Base-by-base conservation (phyloP, 2,888 invertebrate genomes). In the Idaea aversata region DNA sequence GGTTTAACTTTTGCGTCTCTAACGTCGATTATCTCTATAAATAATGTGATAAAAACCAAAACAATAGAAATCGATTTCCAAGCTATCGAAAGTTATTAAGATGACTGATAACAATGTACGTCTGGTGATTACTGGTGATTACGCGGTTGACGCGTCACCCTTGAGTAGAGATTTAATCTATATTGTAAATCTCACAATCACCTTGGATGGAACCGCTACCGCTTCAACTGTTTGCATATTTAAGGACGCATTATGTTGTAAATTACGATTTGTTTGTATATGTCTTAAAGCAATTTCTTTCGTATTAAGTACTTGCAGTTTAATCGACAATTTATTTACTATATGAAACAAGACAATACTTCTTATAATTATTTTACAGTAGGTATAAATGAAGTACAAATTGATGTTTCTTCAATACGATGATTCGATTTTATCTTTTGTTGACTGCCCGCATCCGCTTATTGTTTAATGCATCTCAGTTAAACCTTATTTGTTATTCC, bases 401-500 rank as follows among this genome's bases (percentile, higher is more conserved):
- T 65, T 58, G 64, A 62, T 58, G 62, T 61, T 58, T 63, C 61
- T 15, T 34, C 57, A 63, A 47, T 62, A 59, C 15, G 58, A 62
- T 65, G 63, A 62, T 61, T 35, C 65, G 64, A 62, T 64, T 67
- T 70, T 70, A 67, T 68, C 67, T 66, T 65, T 66, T 66, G 68
- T 69, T 61, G 61, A 65, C 59, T 65, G 63, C 72, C 70, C 69
- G 70, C 68, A 73, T 72, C 68, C 65, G 67, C 69, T 67, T 70
- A 70, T 72, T 67, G 68, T 69, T 61, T 61, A 63, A 65, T 61
- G 36, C 59, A 57, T 61, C 34, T 62, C 60, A 63, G 59, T 67
- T 62, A 63, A 34, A 47, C 59, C 65, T 60, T 65, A 63, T 67
- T 61, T 67, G 59, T 25, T 1, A 25, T 25, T 25, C 25, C 25